These are phyloP conservation scores for Macroglossus sobrinus DNA, from an alignment of 2,113 vertebrate genomes.

Conservation along the genomic window DNA sequence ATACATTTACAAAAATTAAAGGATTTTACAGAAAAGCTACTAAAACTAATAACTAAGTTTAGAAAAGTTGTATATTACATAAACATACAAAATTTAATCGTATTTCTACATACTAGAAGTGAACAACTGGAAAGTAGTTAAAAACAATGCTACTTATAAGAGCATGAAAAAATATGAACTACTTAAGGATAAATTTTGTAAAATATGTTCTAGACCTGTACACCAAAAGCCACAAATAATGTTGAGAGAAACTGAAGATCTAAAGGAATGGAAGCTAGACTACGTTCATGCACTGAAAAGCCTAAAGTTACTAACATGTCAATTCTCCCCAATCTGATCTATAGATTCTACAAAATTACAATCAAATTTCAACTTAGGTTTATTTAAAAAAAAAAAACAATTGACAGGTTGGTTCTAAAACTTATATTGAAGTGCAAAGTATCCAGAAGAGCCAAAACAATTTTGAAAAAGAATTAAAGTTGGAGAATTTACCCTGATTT, in stretches of 20 bases:
- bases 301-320: not conserved
- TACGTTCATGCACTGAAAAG: not conserved
- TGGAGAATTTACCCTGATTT: not conserved
- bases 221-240: not conserved
- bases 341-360: not conserved
- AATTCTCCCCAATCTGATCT: not conserved
- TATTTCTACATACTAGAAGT: not conserved
- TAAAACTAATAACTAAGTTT: not conserved
- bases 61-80: not conserved
- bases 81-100: not conserved
- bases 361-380: not conserved
- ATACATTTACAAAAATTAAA: conserved; percentile 13
- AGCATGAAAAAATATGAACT: not conserved
- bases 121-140: not conserved
- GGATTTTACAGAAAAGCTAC: not conserved
- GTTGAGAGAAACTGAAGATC: not conserved
- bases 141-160: not conserved
- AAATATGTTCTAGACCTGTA: not conserved
- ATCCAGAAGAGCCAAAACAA: not conserved
- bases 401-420: not conserved
- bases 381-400: no score
- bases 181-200: not conserved
- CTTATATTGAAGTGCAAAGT: not conserved
- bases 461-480: not conserved
- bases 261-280: not conserved